These are phyloP conservation scores for Aurelia aurita complex sp. Pacific DNA, from an alignment of 30 jellyfish, hydroid and myxozoan species.

Conservation along the genomic window DNA sequence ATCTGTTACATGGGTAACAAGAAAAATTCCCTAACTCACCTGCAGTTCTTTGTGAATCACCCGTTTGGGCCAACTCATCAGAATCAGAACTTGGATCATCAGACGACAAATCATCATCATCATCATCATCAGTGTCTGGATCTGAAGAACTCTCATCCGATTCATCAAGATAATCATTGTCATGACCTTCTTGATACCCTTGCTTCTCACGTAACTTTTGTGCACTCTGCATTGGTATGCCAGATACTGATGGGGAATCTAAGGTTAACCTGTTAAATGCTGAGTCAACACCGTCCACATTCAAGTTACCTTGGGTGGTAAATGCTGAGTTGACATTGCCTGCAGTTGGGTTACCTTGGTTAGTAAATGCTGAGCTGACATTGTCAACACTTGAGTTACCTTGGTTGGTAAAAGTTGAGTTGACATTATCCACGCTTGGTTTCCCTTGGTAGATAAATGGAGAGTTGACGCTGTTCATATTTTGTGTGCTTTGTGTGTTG, in stretches of 20 bases:
- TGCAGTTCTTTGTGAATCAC: background rate
- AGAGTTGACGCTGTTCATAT: too few species aligned
- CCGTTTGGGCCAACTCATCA: conserved; percentile 5
- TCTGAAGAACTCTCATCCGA: background rate
- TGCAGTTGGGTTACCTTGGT: too few species aligned
- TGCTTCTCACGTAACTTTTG: background rate
- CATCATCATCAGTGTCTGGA: background rate
- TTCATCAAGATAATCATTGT: background rate
- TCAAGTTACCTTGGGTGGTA: too few species aligned
- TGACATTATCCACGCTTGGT: too few species aligned
- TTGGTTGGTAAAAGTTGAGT: too few species aligned
- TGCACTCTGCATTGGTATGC: background rate
- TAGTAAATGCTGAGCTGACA: too few species aligned
- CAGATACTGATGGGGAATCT: conserved; percentile 1
- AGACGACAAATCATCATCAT: background rate
- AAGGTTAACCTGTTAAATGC: background rate
- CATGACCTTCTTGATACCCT: background rate
- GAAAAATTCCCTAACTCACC: background rate
- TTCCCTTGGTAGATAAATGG: too few species aligned
- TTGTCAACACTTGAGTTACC: too few species aligned
- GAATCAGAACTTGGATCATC: conserved; percentile 1
- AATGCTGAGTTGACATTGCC: too few species aligned
- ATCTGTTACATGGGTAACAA: background rate
- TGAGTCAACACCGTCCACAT: background rate
- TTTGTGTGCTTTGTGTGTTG: too few species aligned